Evolutionary conservation across 1,140 invertebrate species (phyloP).

Genomic region (Tetranychus urticae): DNA sequence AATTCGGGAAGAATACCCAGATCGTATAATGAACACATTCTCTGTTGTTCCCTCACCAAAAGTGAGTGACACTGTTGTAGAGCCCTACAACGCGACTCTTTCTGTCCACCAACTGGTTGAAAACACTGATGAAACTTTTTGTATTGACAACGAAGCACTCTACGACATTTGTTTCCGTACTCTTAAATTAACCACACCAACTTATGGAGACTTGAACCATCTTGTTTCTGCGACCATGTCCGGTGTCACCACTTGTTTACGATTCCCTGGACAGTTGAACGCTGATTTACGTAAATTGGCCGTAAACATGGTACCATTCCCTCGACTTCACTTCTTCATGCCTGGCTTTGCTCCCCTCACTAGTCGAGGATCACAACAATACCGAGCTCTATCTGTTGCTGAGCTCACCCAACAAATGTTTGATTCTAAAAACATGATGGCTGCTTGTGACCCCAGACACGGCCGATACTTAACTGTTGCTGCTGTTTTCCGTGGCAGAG

Average conservation of each 20-base stretch:
- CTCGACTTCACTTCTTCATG: conserved; percentile 33
- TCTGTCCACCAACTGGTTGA: conserved; percentile 24
- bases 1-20: conserved; percentile 18
- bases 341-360: conserved; percentile 56
- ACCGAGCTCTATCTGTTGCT: conserved; percentile 49
- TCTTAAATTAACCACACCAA: conserved; percentile 22
- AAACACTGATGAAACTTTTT: conserved; percentile 26
- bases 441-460: conserved; percentile 41
- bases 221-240: conserved; percentile 32
- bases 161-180: conserved; percentile 26
- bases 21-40: conserved; percentile 14
- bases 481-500: conserved; percentile 28
- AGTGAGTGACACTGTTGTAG: conserved; percentile 29
- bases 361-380: conserved; percentile 60
- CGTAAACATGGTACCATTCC: conserved; percentile 91
- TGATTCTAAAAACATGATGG: conserved; percentile 45
- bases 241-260: conserved; percentile 34
- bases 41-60: conserved; percentile 17
- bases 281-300: conserved; percentile 82
- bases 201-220: conserved; percentile 27
- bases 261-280: conserved; percentile 31
- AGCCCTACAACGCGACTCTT: conserved; percentile 26
- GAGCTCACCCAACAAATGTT: conserved; percentile 74
- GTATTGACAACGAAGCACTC: conserved; percentile 26
- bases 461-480: conserved; percentile 41